Evolutionary conservation across 35 echinoderm and acorn worm species (phyloP).

Genomic region (Ophioderma brevispina): DNA sequence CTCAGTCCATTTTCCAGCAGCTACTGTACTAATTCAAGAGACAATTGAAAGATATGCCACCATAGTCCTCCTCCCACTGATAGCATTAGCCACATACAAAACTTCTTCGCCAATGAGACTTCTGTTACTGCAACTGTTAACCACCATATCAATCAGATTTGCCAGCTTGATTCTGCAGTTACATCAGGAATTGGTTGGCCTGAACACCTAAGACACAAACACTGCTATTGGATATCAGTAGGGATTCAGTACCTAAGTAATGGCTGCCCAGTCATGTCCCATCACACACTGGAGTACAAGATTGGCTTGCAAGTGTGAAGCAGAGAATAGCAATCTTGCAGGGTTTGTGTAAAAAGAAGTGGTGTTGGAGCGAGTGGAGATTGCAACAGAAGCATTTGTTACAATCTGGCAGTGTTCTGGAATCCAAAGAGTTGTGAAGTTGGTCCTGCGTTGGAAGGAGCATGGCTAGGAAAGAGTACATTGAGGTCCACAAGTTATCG

Average conservation of each 20-base stretch:
- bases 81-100: slow-evolving; percentile 74
- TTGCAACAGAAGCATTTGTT: slow-evolving; percentile 18
- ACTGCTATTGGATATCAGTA: slow-evolving; percentile 35
- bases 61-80: slow-evolving; percentile 28
- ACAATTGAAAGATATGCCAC: slow-evolving; percentile 19
- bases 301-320: slow-evolving; percentile 35
- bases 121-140: slow-evolving; percentile 6
- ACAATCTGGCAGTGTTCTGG: slow-evolving; percentile 59
- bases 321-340: slow-evolving; percentile 35
- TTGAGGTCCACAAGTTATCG: slow-evolving; percentile 60
- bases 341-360: not conserved
- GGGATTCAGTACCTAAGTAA: slow-evolving; percentile 24
- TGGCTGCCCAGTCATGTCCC: slow-evolving; percentile 48
- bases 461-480: slow-evolving; percentile 86
- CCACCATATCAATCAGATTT: slow-evolving; percentile 53
- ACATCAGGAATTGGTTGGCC: slow-evolving; percentile 47
- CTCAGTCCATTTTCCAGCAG: not conserved
- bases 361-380: not conserved
- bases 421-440: slow-evolving; percentile 65
- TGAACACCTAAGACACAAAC: slow-evolving; percentile 38
- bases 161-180: slow-evolving; percentile 44
- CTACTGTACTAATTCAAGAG: slow-evolving; percentile 20
- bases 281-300: not conserved
- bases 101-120: slow-evolving; percentile 70
- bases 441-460: slow-evolving; percentile 68